Base-by-base conservation (phyloP, 2,797 vertebrate genomes). In the Darevskia nairensis region DNA sequence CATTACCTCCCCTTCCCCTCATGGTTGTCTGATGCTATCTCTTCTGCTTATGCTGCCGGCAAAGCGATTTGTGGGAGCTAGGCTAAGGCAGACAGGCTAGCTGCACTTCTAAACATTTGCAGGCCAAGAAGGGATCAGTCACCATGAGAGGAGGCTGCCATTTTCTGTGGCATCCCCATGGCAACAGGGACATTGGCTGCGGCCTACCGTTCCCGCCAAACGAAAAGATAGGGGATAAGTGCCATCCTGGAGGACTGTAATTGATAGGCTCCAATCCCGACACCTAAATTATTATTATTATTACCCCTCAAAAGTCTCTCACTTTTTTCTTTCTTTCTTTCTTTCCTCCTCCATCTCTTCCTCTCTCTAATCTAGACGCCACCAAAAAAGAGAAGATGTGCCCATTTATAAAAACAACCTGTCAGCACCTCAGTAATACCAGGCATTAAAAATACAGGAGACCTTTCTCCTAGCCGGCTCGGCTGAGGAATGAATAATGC, bases 381-480 rank as follows among this genome's bases (percentile, higher is more conserved):
- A 8, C 50, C 44, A n/a, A 21, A 35, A 68, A 74, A 27, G 25
- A 19, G 85, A 71, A n/a, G 50, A 55, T 55, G 50, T 55, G 50
- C 50, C 44, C 44, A 55, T 69, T 71, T 29, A 80, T 86, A 79
- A 71, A 39, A 68, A 50, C 61, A 55, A 13, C 46, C 77, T 72
- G 66, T 72, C 68, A n/a, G 46, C 27, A 29, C 66, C 66, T 80
- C 68, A 21, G 35, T 80, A 44, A 74, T 44, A 3, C 78, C 50
- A 87, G 69, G 17, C 79, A 81, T 87, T n/a, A 81, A 86, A 71
- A 71, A 69, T 79, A 79, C n/a, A 86, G 64, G 78, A 81, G 46
- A 64, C 76, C 66, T 55, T 76, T 86, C 13, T 25, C 68, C 27
- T 32, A 21, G 72, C 84, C 66, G 6, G 8, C 74, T 19, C 55